A percentile compares a stretch with the other conserved stretches of the same genome.
These are phyloP conservation scores for Centropyge bicolor DNA, from an alignment of 2,797 vertebrate genomes.

Conservation along the genomic window DNA sequence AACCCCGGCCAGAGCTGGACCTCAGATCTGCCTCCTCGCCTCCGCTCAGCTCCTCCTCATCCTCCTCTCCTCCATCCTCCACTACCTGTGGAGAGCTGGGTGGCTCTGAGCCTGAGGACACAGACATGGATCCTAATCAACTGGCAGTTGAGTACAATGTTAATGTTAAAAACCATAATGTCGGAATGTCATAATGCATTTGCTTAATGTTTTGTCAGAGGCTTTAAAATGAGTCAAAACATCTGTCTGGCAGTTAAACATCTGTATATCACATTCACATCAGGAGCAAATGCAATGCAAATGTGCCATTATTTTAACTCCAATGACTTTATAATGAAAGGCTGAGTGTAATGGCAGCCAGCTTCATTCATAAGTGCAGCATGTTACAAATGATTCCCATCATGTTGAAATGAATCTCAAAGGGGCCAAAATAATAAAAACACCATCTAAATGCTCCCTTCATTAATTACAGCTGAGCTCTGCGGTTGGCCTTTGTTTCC, in stretches of 20 bases:
- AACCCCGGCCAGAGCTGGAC: slow-evolving; percentile 82
- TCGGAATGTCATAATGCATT: slow-evolving; percentile 2
- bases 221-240: slow-evolving; percentile 12
- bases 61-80: slow-evolving; percentile 91
- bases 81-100: slow-evolving; percentile 85
- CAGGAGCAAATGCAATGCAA: slow-evolving; percentile 16
- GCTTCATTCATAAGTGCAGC: slow-evolving; percentile 31
- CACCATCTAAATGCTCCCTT: slow-evolving; percentile 52
- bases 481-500: slow-evolving; percentile 73
- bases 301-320: slow-evolving; percentile 17
- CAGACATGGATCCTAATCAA: slow-evolving; percentile 22
- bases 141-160: background rate
- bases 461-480: slow-evolving; percentile 60
- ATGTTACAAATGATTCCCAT: slow-evolving; percentile 41
- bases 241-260: slow-evolving; percentile 25
- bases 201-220: background rate
- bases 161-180: background rate
- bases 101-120: slow-evolving; percentile 84
- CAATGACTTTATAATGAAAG: slow-evolving; percentile 42
- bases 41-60: slow-evolving; percentile 91
- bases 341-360: slow-evolving; percentile 43
- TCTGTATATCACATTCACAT: slow-evolving; percentile 19
- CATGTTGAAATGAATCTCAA: slow-evolving; percentile 3
- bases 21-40: slow-evolving; percentile 84
- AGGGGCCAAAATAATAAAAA: slow-evolving; percentile 26